These are phyloP conservation scores for Notechis scutatus DNA, from an alignment of 2,113 vertebrate genomes.

Conservation along the genomic window DNA sequence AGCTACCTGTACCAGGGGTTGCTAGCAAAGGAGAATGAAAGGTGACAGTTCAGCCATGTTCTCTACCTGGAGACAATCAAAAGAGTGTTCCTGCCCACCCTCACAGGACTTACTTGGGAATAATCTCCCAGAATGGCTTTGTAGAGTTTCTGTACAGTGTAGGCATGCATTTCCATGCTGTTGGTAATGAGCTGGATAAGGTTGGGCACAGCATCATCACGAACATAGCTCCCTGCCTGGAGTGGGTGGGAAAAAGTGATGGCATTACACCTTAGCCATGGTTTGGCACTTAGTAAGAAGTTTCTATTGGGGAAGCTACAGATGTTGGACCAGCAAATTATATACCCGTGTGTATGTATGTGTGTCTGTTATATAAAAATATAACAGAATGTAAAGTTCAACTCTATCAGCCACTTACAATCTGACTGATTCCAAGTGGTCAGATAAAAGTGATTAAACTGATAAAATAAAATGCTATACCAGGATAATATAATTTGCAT, in stretches of 20 bases:
- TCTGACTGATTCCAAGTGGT: neutral
- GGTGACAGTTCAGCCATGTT: neutral
- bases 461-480: neutral
- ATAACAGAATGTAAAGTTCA: neutral
- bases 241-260: constrained; percentile 4
- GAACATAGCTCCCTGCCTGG: constrained; percentile 96
- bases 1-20: constrained; percentile 93
- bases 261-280: neutral
- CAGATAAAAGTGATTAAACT: neutral
- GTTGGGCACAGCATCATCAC: constrained; percentile 97
- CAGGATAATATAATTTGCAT: neutral
- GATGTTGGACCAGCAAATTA: neutral
- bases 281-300: neutral
- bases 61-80: neutral
- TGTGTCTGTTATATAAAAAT: neutral
- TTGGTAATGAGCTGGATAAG: constrained; percentile 99
- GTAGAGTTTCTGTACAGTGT: constrained; percentile 98
- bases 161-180: constrained; percentile 96
- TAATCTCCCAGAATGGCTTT: constrained; percentile 97
- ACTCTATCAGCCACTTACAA: neutral
- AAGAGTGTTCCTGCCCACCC: neutral
- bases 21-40: constrained; percentile 70
- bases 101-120: constrained; percentile 83
- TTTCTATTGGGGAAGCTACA: neutral
- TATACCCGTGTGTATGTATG: no score